phyloP scores from a whole-genome alignment of 2,113 vertebrate genomes.

The Pycnonotus jocosus region DNA sequence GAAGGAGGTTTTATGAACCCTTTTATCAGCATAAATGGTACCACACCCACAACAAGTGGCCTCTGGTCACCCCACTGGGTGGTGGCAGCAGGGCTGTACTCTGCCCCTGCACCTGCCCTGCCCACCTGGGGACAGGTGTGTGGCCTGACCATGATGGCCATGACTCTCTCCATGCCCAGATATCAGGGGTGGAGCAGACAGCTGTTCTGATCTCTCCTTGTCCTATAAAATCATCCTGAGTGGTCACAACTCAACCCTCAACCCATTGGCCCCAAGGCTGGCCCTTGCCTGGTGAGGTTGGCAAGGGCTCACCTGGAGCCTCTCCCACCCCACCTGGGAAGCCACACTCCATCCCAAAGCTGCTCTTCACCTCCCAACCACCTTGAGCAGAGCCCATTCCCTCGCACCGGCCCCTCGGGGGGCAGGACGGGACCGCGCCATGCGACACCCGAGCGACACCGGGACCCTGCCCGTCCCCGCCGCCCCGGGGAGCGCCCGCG shows the following conservation, averaged over 20 bases:
- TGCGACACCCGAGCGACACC: not conserved
- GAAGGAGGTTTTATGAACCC: too few species aligned
- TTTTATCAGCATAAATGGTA: accelerated
- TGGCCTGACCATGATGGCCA: accelerated
- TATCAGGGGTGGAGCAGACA: accelerated
- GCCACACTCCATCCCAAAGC: accelerated
- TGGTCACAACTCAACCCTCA: accelerated
- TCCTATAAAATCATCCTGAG: too few species aligned
- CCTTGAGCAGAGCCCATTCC: not conserved
- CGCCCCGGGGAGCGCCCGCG: too few species aligned
- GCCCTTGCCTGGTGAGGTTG: accelerated
- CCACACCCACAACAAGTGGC: accelerated
- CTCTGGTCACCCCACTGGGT: accelerated
- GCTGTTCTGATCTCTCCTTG: too few species aligned
- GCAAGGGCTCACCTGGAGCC: not conserved
- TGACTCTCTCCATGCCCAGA: accelerated
- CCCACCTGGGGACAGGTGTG: not conserved
- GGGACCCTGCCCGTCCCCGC: too few species aligned
- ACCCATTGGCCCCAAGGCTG: accelerated
- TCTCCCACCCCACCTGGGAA: not conserved
- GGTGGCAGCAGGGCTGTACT: accelerated
- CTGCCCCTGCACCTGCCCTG: accelerated
- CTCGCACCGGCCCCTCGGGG: accelerated
- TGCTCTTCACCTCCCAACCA: not conserved
- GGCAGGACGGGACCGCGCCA: not conserved